These are phyloP conservation scores for Cephalopholis sonnerati DNA, from an alignment of 2,113 vertebrate genomes.

Conservation along the genomic window DNA sequence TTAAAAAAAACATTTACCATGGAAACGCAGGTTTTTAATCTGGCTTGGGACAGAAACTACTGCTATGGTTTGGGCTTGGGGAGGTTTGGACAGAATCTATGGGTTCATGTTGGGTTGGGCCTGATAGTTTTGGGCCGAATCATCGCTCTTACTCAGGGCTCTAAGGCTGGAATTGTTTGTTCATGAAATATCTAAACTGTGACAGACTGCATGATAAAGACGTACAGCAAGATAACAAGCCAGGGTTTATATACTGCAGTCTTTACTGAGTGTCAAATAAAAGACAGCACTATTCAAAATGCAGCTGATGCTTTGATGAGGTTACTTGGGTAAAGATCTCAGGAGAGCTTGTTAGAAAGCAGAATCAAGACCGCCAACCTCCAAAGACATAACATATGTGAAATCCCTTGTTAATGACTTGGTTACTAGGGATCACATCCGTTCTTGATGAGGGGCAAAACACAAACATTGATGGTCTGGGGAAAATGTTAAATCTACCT, in stretches of 20 bases:
- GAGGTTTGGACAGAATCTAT: too few species aligned
- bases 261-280: not conserved
- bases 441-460: conserved; percentile 5
- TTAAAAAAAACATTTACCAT: too few species aligned
- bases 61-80: too few species aligned
- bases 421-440: conserved; percentile 19
- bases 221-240: too few species aligned
- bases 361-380: not conserved
- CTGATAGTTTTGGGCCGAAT: too few species aligned
- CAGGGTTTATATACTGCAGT: too few species aligned
- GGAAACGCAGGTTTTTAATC: too few species aligned
- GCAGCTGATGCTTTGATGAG: conserved; percentile 5
- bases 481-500: not conserved
- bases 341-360: conserved; percentile 69
- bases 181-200: not conserved
- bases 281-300: not conserved
- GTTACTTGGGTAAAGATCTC: conserved; percentile 40
- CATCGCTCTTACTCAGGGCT: too few species aligned
- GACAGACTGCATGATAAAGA: not conserved
- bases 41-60: too few species aligned
- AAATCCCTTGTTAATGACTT: conserved; percentile 7
- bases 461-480: not conserved
- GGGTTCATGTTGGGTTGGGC: too few species aligned
- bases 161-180: not conserved
- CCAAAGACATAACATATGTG: not conserved